Evolutionary conservation across 2,113 vertebrate genomes (phyloP).

Genomic region (Nanger granti): DNA sequence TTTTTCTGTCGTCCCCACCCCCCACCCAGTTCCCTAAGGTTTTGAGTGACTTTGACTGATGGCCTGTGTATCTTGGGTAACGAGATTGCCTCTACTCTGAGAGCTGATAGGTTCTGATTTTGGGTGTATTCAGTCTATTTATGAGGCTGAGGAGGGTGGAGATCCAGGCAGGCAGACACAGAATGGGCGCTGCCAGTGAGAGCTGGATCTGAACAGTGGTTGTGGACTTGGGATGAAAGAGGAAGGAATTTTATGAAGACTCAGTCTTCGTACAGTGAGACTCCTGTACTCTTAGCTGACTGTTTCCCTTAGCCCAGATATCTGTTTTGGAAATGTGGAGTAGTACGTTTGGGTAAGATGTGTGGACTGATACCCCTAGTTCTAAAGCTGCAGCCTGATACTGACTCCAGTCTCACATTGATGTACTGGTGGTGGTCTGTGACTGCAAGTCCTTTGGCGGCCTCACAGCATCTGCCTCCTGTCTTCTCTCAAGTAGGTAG

Average conservation of each 20-base stretch:
- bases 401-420: no score
- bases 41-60: not conserved
- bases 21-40: not conserved
- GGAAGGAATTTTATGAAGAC: not conserved
- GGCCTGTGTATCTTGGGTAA: not conserved
- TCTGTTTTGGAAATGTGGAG: not conserved
- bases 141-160: not conserved
- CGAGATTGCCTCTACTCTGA: not conserved
- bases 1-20: not conserved
- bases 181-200: fast-evolving
- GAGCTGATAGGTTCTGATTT: not conserved
- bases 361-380: not conserved
- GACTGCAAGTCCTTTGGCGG: not conserved
- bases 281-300: no score
- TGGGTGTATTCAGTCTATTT: not conserved
- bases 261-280: not conserved
- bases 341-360: not conserved
- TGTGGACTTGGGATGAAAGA: not conserved
- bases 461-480: not conserved
- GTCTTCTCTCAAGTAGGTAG: not conserved
- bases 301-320: not conserved
- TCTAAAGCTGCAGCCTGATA: not conserved
- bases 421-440: not conserved
- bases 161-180: not conserved
- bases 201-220: not conserved